Base-by-base conservation (phyloP, 2,888 invertebrate species). In the Lutraria lutraria region DNA sequence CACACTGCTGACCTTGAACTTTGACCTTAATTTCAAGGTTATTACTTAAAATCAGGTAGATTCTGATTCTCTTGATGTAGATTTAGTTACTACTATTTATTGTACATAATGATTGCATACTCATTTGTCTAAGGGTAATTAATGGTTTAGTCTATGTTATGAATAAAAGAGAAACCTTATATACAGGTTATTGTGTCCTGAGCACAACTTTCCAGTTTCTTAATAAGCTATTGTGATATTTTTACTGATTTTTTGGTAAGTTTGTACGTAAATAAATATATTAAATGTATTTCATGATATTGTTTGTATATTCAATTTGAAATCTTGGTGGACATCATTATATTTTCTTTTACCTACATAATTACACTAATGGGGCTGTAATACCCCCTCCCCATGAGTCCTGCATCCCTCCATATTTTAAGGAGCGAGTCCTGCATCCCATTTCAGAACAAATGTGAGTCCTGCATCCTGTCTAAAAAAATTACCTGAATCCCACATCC, bases 61-160 rank as follows among this genome's bases (percentile, higher is more conserved):
- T 16, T 16, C 56, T 16, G 19, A 16, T 68, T 13, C 63, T 68
- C 25, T 25, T 68, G 25, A n/a, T 68, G 12, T 68, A 68, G 63
- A 68, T 2, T 68, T 25, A 25, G 63, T 68, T 12, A 68, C 25
- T 68, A 25, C n/a, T 68, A 25, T n/a, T 68, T 25, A 68, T 68
- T 68, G 63, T 68, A 68, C 63, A 68, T 68, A 68, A 8, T 76
- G 31, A 76, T 34, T 4, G 31, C 31, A 76, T 76, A 76, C 76
- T 76, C 76, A 76, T 31, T 31, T 34, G 34, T 76, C 34, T 34
- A 76, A 76, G 76, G 76, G 76, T 76, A 76, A 31, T 16, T 76
- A 19, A 25, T 76, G 29, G 16, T 76, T 72, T 76, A 25, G 63
- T 68, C 25, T 2, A 68, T 25, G 3, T 68, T 25, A 68, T 43